These are phyloP conservation scores for Aplysina aerophoba DNA, from an alignment of 37 sponge, comb jelly and placozoan genomes.

Conservation along the genomic window DNA sequence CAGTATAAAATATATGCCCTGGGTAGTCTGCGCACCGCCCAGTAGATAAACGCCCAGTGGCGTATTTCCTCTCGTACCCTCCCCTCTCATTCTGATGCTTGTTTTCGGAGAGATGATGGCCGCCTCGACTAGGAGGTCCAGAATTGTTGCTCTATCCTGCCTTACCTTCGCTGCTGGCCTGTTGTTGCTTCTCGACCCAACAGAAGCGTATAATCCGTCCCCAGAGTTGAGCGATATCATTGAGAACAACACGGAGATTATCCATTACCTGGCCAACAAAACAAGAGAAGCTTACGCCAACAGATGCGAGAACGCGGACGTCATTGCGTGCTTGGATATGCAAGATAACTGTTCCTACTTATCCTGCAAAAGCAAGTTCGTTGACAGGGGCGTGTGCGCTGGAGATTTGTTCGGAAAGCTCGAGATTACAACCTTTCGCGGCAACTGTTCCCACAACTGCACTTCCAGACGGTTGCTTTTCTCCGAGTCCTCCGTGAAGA, in stretches of 20 bases:
- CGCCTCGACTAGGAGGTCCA: too few species aligned
- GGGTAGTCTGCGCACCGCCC: too few species aligned
- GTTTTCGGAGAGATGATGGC: too few species aligned
- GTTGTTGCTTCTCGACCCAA: background rate
- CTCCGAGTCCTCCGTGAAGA: background rate
- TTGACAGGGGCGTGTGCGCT: too few species aligned
- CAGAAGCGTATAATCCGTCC: background rate
- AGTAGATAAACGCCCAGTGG: too few species aligned
- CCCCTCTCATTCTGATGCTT: too few species aligned
- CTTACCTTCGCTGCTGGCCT: background rate
- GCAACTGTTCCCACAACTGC: conserved; percentile 8
- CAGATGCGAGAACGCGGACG: background rate
- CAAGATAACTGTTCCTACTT: background rate
- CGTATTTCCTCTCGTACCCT: too few species aligned
- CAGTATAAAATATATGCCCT: too few species aligned
- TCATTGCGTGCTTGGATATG: background rate
- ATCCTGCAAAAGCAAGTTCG: background rate
- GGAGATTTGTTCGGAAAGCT: background rate
- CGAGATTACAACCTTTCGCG: background rate
- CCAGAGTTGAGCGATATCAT: background rate
- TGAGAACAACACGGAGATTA: conserved; percentile 2
- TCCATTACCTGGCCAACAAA: background rate
- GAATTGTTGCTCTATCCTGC: too few species aligned
- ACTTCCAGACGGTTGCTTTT: background rate
- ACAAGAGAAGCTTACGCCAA: background rate